A percentile compares a stretch with the other conserved stretches of the same genome.
Conservation (phyloP, 2,888 invertebrate genomes). For the Platycnemis pennipes region DNA sequence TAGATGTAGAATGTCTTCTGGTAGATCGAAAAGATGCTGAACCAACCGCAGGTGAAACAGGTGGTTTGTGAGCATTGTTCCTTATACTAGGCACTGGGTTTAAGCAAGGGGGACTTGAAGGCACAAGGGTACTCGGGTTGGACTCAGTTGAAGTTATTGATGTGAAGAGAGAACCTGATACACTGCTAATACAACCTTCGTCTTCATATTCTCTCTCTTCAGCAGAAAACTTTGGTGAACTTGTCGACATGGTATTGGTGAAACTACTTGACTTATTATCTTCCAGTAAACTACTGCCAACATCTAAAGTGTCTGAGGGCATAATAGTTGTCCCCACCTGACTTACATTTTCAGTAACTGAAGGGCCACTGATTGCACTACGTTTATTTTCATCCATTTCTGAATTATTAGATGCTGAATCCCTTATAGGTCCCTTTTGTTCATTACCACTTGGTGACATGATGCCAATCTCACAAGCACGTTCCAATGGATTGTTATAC, state of each 20-base stretch:
- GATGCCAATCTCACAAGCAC: neutral
- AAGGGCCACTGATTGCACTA: neutral
- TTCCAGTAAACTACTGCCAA: neutral
- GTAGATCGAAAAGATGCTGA: neutral
- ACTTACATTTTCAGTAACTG: constrained; percentile 6
- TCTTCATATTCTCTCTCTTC: constrained; percentile 27
- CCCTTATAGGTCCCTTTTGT: neutral
- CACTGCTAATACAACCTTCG: neutral
- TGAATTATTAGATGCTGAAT: neutral
- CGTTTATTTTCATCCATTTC: neutral
- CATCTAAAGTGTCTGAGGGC: neutral
- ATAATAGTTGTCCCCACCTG: neutral
- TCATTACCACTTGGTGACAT: neutral
- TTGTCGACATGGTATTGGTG: neutral
- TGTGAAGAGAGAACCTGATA: neutral
- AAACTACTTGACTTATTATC: neutral
- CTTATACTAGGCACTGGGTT: neutral
- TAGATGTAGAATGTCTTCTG: constrained; percentile 40
- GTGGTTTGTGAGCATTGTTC: constrained; percentile 36
- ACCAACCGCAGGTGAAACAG: constrained; percentile 31
- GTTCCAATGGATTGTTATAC: neutral
- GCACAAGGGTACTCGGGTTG: neutral
- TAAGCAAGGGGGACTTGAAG: neutral
- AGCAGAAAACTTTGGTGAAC: constrained; percentile 8
- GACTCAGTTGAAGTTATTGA: neutral